These are phyloP conservation scores for Rhimphoctona megacephalus DNA, from an alignment of 2,888 invertebrate genomes.

Conservation along the genomic window DNA sequence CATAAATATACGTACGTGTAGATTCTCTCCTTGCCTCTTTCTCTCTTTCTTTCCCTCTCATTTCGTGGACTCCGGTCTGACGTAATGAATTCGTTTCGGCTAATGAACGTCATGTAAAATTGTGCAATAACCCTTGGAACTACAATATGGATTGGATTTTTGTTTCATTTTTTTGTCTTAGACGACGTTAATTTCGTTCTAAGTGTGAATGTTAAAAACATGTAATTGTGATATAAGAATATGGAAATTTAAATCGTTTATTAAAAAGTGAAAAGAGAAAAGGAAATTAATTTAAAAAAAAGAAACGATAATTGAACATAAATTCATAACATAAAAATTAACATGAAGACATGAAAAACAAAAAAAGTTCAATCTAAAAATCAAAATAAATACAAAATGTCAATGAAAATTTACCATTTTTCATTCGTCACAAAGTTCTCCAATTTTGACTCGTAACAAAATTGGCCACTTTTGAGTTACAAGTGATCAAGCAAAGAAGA, in stretches of 20 bases:
- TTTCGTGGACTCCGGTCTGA: background rate
- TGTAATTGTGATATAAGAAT: too few species aligned
- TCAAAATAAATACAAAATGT: background rate
- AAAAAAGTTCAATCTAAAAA: too few species aligned
- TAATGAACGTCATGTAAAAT: conserved; percentile 16
- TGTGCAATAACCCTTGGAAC: background rate
- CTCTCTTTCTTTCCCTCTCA: background rate
- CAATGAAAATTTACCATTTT: background rate
- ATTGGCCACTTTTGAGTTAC: background rate
- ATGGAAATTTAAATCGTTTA: too few species aligned
- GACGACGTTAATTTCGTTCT: background rate
- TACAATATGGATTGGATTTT: background rate
- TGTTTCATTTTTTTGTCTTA: background rate
- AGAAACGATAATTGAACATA: too few species aligned
- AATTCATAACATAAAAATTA: too few species aligned
- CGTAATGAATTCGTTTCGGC: conserved; percentile 26
- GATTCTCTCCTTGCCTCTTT: background rate
- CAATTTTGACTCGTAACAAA: background rate
- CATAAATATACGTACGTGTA: background rate
- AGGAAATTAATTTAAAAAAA: too few species aligned
- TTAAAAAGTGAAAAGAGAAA: background rate
- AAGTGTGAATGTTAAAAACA: too few species aligned
- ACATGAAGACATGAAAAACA: too few species aligned
- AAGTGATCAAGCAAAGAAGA: background rate
- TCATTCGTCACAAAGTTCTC: background rate